phyloP scores from a whole-genome alignment of 1,140 invertebrate species.

The Cyphomyrmex costatus region DNA sequence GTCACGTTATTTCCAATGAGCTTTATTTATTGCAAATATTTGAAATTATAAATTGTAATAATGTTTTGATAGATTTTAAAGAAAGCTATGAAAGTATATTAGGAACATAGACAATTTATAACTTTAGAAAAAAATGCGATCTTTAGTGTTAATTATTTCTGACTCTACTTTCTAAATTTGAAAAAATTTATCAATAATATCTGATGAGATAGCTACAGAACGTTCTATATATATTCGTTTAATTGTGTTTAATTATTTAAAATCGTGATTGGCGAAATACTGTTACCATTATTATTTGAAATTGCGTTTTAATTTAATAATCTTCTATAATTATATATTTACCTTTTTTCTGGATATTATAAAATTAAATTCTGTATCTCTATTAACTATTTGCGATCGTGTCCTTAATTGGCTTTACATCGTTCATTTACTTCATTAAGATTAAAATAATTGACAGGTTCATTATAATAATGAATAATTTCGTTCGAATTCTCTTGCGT shows the following conservation, averaged over 20 bases:
- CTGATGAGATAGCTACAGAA: neutral
- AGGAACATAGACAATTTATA: neutral
- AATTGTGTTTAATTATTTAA: slow-evolving; percentile 37
- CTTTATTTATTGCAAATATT: neutral
- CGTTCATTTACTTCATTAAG: slow-evolving; percentile 3
- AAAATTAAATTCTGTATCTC: slow-evolving; percentile 23
- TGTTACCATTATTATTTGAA: slow-evolving; percentile 3
- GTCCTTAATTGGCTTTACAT: slow-evolving; percentile 15
- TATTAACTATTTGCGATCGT: neutral
- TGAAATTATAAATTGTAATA: slow-evolving; percentile 9
- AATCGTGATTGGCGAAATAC: neutral
- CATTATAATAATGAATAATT: slow-evolving; percentile 20
- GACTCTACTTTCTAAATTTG: neutral
- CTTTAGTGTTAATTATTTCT: neutral
- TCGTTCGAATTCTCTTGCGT: neutral
- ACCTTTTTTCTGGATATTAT: neutral
- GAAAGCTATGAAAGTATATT: neutral
- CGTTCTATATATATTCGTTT: too few relatives aligned
- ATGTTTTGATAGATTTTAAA: slow-evolving; percentile 4
- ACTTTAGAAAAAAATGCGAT: neutral
- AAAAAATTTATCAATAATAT: neutral
- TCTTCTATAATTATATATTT: neutral
- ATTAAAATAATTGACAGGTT: slow-evolving; percentile 4
- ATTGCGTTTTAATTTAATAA: slow-evolving; percentile 43
- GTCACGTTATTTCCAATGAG: neutral